Conservation (phyloP, 2,888 invertebrate genomes). For the Drosophila setosimentum region DNA sequence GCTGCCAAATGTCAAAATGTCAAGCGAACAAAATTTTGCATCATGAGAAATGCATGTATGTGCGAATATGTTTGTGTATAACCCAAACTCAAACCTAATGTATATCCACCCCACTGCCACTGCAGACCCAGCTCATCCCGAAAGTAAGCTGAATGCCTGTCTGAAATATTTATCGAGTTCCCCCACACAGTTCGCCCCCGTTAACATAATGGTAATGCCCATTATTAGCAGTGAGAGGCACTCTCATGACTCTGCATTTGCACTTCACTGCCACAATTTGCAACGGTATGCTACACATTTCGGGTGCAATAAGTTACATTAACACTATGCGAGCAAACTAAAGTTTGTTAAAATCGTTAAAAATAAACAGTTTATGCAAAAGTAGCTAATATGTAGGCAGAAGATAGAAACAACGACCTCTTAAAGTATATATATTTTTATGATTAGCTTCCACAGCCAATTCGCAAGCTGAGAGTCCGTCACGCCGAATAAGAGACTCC, state of each 20-base stretch:
- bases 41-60: slow-evolving; percentile 76
- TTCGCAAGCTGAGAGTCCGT: not conserved
- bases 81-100: slow-evolving; percentile 31
- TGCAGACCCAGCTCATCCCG: not conserved
- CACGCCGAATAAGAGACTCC: not conserved
- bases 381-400: too few species aligned
- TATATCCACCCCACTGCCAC: slow-evolving; percentile 1
- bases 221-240: slow-evolving; percentile 74
- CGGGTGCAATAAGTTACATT: not conserved
- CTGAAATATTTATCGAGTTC: slow-evolving; percentile 70
- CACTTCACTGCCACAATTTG: slow-evolving; percentile 52
- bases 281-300: slow-evolving; percentile 41
- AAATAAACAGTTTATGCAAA: not conserved
- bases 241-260: slow-evolving; percentile 68
- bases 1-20: slow-evolving; percentile 79
- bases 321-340: not conserved
- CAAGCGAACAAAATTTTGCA: slow-evolving; percentile 76
- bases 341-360: not conserved
- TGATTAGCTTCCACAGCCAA: not conserved
- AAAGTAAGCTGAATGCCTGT: slow-evolving; percentile 39
- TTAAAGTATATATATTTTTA: not conserved
- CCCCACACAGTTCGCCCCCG: slow-evolving; percentile 25
- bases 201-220: slow-evolving; percentile 67
- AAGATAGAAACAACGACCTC: not conserved
- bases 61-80: slow-evolving; percentile 19